A percentile compares a stretch with the other conserved stretches of the same genome.
phyloP scores from a whole-genome alignment of 1,140 invertebrate species.

The Drosophila bipectinata region DNA sequence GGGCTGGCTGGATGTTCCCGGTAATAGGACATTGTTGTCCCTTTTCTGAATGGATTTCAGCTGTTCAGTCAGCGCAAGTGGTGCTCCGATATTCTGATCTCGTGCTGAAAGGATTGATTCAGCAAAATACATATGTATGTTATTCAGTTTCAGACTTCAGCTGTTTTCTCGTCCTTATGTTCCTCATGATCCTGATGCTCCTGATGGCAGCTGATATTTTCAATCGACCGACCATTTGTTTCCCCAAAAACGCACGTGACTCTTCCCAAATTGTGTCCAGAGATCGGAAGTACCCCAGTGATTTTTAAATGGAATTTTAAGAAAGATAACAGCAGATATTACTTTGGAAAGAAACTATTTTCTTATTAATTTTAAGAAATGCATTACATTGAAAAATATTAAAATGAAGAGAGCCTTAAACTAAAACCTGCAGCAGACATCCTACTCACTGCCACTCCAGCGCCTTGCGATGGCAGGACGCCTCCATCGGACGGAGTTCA shows the following conservation, averaged over 20 bases:
- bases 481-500: constrained; percentile 20
- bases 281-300: neutral
- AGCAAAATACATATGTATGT: neutral
- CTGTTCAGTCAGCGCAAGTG: neutral
- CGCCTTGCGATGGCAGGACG: too few relatives aligned
- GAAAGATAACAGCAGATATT: neutral
- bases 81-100: constrained; percentile 4
- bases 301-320: neutral
- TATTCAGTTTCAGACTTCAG: constrained; percentile 27
- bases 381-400: too few relatives aligned
- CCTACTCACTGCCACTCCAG: neutral
- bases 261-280: neutral
- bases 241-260: neutral
- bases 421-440: neutral
- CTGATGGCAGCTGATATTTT: constrained; percentile 2
- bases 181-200: neutral
- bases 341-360: neutral
- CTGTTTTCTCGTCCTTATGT: constrained; percentile 26
- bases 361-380: neutral
- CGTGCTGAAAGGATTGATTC: constrained; percentile 54
- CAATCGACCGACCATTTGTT: neutral
- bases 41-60: constrained; percentile 9
- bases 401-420: too few relatives aligned
- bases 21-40: constrained; percentile 7
- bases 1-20: neutral